Evolutionary conservation across 1,140 invertebrate genomes (phyloP).

Genomic region (Apolygus lucorum): DNA sequence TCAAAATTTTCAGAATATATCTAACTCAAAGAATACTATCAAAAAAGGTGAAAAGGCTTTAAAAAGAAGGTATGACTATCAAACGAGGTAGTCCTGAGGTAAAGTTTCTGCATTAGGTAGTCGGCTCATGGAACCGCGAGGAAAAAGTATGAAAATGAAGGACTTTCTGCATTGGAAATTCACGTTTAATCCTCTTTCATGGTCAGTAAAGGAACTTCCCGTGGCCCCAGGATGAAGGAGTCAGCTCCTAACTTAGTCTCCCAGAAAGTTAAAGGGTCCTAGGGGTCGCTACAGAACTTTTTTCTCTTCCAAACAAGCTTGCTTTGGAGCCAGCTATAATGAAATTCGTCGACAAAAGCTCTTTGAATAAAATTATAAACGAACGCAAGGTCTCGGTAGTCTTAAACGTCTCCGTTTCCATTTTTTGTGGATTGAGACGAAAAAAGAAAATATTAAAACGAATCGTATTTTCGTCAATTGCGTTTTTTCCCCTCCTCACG

Average conservation of each 20-base stretch:
- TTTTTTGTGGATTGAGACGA: neutral
- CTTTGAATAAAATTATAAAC: slow-evolving; percentile 19
- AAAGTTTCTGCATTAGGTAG: no score
- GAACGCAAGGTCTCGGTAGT: neutral
- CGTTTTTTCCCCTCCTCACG: neutral
- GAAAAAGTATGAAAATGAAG: no score
- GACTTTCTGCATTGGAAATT: slow-evolving; percentile 3
- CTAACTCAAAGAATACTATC: no score
- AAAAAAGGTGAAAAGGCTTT: no score
- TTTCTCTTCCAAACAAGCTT: slow-evolving; percentile 4
- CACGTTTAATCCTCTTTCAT: slow-evolving; percentile 11
- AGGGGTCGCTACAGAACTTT: neutral
- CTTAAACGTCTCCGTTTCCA: neutral
- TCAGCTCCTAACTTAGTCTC: neutral
- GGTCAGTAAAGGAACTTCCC: neutral
- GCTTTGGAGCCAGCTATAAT: slow-evolving; percentile 1
- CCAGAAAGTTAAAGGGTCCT: neutral
- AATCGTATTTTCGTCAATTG: neutral
- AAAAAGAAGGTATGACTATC: no score
- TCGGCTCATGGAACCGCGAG: no score
- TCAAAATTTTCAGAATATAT: no score
- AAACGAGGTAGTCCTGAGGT: no score
- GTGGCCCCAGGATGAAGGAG: neutral
- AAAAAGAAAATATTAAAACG: slow-evolving; percentile 18
- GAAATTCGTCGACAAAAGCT: slow-evolving; percentile 17